phyloP scores from a whole-genome alignment of 2,797 vertebrate species.

The Callimico goeldii region DNA sequence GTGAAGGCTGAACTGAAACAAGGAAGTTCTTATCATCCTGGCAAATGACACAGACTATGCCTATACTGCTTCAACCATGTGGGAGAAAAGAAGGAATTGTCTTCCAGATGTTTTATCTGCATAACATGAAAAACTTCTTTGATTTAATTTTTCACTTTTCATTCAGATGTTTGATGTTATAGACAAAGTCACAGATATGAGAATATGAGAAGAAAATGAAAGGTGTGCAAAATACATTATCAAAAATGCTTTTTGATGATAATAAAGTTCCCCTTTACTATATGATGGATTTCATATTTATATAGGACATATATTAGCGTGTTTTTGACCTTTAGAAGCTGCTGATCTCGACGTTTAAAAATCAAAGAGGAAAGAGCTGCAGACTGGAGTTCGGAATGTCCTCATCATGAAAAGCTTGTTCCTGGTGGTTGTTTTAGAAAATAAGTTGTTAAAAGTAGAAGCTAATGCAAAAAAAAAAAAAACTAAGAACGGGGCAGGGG shows the following conservation, averaged over 20 bases:
- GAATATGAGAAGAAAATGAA: slow-evolving; percentile 55
- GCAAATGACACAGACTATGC: not conserved
- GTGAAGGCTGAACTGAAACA: slow-evolving; percentile 3
- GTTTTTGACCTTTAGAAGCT: not conserved
- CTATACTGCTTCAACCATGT: not conserved
- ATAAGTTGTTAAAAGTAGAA: slow-evolving; percentile 30
- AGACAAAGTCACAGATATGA: slow-evolving; percentile 30
- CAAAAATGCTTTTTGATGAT: slow-evolving; percentile 59
- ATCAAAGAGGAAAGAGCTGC: not conserved
- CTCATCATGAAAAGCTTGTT: not conserved
- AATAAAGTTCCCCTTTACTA: slow-evolving; percentile 51
- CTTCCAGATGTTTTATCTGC: slow-evolving; percentile 44
- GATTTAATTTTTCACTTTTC: slow-evolving; percentile 34
- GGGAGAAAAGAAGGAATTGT: slow-evolving; percentile 14
- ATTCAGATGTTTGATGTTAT: slow-evolving; percentile 43
- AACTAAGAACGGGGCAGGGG: not conserved
- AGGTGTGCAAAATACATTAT: slow-evolving; percentile 22
- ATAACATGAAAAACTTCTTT: slow-evolving; percentile 42
- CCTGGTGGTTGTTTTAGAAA: slow-evolving; percentile 27
- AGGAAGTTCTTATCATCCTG: not conserved
- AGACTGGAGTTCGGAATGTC: not conserved
- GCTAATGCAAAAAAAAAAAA: not conserved
- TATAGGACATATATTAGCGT: not conserved
- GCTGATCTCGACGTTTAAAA: slow-evolving; percentile 18
- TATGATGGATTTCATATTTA: slow-evolving; percentile 32